phyloP scores from a whole-genome alignment of 2,113 vertebrate species.

The Semicossyphus pulcher region DNA sequence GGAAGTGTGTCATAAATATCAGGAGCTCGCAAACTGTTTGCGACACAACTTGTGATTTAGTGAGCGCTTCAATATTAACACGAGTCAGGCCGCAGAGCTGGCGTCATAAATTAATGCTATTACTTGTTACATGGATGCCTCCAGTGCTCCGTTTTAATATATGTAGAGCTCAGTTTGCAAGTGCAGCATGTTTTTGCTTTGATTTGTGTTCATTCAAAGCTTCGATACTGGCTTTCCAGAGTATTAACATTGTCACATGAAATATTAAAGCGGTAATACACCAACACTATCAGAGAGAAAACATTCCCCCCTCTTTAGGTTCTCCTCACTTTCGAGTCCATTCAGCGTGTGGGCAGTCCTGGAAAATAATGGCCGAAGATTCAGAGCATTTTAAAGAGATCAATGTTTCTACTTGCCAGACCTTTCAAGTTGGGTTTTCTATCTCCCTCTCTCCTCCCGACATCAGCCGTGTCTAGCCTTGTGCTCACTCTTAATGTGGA shows the following conservation, averaged over 20 bases:
- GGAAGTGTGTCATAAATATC: conserved; percentile 47
- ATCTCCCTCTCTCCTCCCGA: background rate
- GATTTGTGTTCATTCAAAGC: conserved; percentile 45
- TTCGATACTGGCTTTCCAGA: conserved; percentile 28
- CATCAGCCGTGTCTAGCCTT: conserved; percentile 48
- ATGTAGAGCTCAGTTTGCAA: conserved; percentile 25
- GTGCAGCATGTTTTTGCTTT: conserved; percentile 44
- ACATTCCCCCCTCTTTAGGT: conserved; percentile 5
- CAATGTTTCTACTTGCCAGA: conserved; percentile 63
- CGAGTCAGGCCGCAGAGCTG: conserved; percentile 42
- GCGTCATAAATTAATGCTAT: conserved; percentile 36
- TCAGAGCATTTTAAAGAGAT: conserved; percentile 62
- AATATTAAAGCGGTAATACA: conserved; percentile 32
- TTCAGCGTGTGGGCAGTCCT: conserved; percentile 10
- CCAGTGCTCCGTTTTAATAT: conserved; percentile 28
- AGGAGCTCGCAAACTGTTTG: background rate
- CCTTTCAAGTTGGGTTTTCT: conserved; percentile 58
- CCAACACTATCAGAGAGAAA: conserved; percentile 5
- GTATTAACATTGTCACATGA: conserved; percentile 21
- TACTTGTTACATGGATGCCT: conserved; percentile 29
- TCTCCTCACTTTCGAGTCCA: conserved; percentile 17
- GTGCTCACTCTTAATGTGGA: conserved; percentile 66
- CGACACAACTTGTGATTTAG: conserved; percentile 41
- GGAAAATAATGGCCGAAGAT: conserved; percentile 49
- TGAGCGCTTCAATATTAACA: conserved; percentile 32